Percentiles rank a stretch among this genome's conserved stretches.
Conservation (phyloP, 2,888 invertebrate species). For the Onchidella celtica region DNA sequence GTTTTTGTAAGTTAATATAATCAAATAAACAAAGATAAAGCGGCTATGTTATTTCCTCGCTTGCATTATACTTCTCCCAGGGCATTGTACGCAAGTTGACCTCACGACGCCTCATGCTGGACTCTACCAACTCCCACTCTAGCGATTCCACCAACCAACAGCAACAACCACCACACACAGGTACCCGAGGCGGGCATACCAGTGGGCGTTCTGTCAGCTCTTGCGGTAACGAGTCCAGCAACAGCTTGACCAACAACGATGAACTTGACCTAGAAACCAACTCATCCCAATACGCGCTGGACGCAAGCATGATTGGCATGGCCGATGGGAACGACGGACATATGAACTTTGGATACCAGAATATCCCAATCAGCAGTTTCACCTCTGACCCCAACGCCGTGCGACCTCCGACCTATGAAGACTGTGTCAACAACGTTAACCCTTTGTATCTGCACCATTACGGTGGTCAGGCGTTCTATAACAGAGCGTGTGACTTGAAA, state of each 20-base stretch:
- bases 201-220: neutral
- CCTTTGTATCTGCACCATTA: slow-evolving; percentile 38
- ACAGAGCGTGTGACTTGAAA: slow-evolving; percentile 36
- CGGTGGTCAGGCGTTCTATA: slow-evolving; percentile 22
- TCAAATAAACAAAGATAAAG: too few relatives aligned
- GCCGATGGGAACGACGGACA: neutral
- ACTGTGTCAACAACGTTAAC: slow-evolving; percentile 35
- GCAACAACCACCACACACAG: neutral
- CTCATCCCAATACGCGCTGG: neutral
- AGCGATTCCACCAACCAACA: neutral
- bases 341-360: slow-evolving; percentile 31
- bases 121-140: neutral
- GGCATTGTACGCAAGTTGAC: slow-evolving; percentile 1
- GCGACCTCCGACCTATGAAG: slow-evolving; percentile 45
- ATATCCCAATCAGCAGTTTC: slow-evolving; percentile 40
- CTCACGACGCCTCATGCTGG: neutral
- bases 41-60: too few relatives aligned
- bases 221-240: neutral
- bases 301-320: neutral
- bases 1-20: too few relatives aligned
- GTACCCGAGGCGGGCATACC: neutral
- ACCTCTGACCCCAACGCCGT: slow-evolving; percentile 46
- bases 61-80: neutral
- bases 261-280: neutral
- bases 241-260: neutral